Evolutionary conservation across 2,113 vertebrate genomes (phyloP).

Genomic region (Pterophyllum scalare): DNA sequence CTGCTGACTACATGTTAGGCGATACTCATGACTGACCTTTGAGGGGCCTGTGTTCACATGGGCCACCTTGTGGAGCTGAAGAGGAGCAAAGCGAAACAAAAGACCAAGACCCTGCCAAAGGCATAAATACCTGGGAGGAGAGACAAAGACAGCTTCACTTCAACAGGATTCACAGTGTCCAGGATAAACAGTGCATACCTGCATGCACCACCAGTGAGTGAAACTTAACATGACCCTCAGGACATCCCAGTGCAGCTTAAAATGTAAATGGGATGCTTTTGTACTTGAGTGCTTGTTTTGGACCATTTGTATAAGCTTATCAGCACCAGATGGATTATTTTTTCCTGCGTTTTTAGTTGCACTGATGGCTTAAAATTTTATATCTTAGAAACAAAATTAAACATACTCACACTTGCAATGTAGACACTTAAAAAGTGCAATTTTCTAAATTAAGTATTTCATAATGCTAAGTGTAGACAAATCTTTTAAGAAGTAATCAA

Average conservation of each 20-base stretch:
- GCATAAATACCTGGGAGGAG: slow-evolving; percentile 60
- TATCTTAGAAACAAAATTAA: slow-evolving; percentile 12
- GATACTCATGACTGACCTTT: slow-evolving; percentile 51
- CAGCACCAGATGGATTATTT: not conserved
- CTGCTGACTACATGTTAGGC: slow-evolving; percentile 17
- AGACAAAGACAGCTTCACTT: slow-evolving; percentile 56
- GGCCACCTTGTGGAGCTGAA: slow-evolving; percentile 29
- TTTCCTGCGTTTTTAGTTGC: not conserved
- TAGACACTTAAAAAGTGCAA: slow-evolving; percentile 17
- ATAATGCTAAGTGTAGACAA: slow-evolving; percentile 48
- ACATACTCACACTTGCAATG: slow-evolving; percentile 6
- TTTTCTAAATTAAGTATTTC: slow-evolving; percentile 40
- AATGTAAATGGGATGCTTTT: slow-evolving; percentile 21
- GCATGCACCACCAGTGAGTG: slow-evolving; percentile 35
- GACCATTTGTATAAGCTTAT: not conserved
- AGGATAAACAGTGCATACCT: slow-evolving; percentile 58
- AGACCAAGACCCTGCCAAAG: slow-evolving; percentile 58
- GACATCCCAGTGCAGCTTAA: slow-evolving; percentile 17
- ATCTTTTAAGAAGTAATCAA: slow-evolving; percentile 67
- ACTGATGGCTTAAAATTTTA: not conserved
- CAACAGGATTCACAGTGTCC: slow-evolving; percentile 58
- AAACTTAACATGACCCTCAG: slow-evolving; percentile 53
- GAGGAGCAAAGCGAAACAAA: slow-evolving; percentile 54
- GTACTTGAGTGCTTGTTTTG: slow-evolving; percentile 18
- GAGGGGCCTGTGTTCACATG: slow-evolving; percentile 32